Percentiles rank a stretch among this genome's conserved stretches.
Evolutionary conservation across 2,113 vertebrate genomes (phyloP).

Genomic region (Oplegnathus fasciatus): DNA sequence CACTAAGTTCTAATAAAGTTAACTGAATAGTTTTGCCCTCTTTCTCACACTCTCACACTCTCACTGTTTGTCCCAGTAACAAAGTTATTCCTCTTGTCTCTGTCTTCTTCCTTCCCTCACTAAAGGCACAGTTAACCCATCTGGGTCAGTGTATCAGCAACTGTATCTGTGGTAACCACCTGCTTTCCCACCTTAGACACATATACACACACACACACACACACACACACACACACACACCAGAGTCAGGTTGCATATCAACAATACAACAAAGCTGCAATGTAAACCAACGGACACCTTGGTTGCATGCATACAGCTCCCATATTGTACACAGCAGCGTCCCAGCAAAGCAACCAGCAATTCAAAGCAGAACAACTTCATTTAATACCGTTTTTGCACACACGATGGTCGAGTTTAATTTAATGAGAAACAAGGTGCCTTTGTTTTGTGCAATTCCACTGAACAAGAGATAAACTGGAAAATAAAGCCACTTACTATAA

Average conservation of each 20-base stretch:
- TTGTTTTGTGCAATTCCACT: not conserved
- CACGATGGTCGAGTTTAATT: not conserved
- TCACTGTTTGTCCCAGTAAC: not conserved
- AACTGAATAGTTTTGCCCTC: not conserved
- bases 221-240: not conserved
- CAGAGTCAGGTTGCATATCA: slow-evolving; percentile 56
- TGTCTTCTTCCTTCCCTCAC: not conserved
- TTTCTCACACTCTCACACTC: not conserved
- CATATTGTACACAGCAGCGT: not conserved
- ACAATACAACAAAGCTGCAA: slow-evolving; percentile 11
- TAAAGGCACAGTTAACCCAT: not conserved
- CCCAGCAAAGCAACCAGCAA: not conserved
- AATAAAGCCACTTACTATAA: too few species aligned
- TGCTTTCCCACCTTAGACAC: not conserved
- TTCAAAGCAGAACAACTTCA: not conserved
- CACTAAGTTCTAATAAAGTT: not conserved
- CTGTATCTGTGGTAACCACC: slow-evolving; percentile 45
- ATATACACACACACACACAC: not conserved
- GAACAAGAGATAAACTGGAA: not conserved
- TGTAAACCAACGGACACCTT: not conserved
- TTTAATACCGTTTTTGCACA: not conserved
- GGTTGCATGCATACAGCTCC: not conserved
- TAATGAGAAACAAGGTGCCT: not conserved
- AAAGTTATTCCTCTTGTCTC: not conserved
- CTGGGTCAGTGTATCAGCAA: not conserved